phyloP scores from a whole-genome alignment of 2,113 vertebrate species.

The Zootoca vivipara region DNA sequence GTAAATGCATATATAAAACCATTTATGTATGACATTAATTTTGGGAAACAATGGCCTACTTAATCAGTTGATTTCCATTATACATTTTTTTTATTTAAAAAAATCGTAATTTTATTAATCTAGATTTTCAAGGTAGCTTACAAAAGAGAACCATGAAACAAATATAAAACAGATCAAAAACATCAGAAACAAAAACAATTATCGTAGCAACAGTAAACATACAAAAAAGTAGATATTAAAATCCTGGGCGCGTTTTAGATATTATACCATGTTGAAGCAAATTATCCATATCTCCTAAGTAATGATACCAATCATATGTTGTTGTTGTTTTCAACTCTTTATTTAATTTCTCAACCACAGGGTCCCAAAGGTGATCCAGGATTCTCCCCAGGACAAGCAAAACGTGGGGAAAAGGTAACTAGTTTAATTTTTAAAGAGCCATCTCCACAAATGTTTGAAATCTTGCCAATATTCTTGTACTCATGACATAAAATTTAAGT shows the following conservation, averaged over 20 bases:
- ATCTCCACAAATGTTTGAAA: neutral
- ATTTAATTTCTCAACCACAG: constrained; percentile 69
- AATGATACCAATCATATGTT: neutral
- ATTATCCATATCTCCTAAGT: neutral
- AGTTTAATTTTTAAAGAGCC: constrained; percentile 13
- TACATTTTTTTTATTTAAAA: too few relatives aligned
- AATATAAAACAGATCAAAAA: too few relatives aligned
- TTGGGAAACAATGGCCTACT: neutral
- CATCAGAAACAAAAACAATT: too few relatives aligned
- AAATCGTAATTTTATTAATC: too few relatives aligned
- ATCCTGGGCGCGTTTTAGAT: too few relatives aligned
- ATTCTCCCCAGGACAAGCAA: constrained; percentile 87
- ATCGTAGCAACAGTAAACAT: too few relatives aligned
- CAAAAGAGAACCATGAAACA: too few relatives aligned
- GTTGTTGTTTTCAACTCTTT: neutral
- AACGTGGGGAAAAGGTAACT: constrained; percentile 87
- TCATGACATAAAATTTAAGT: constrained; percentile 15
- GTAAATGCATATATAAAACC: neutral
- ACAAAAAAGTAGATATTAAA: too few relatives aligned
- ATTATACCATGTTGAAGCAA: neutral
- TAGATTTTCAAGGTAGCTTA: too few relatives aligned
- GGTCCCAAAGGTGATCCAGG: constrained; percentile 94
- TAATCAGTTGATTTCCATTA: neutral
- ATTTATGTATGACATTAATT: neutral
- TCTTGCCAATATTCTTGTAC: neutral